Evolutionary conservation across 2,113 vertebrate species (phyloP), one percentile per base, ranked within the genome.

Genomic region (Chionis minor): DNA sequence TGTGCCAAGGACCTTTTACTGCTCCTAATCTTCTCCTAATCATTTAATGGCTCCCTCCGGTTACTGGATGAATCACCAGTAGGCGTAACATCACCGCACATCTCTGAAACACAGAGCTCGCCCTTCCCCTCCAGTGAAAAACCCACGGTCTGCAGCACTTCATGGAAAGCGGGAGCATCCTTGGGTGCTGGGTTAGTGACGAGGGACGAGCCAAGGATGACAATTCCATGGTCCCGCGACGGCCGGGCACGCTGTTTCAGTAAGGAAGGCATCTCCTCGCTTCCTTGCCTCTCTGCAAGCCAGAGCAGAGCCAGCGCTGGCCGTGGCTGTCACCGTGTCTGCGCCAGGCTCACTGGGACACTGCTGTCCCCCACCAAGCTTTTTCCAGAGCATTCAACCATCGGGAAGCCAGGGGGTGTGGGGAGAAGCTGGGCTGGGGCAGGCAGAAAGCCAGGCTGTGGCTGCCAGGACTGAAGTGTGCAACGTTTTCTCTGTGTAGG

Each of bases 191-290:
- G 51, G 19, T 20, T 12, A 35, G 30, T 49, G 75, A 44, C 42
- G 59, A 22, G 12, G 47, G 58, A 9, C 6, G 28, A 45, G 38
- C 45, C 40, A 51, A 30, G 54, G 63, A 13, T 35, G 74, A 12
- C 32, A 19, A 6, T 6, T 14, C 26, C 24, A 7, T 0, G 12
- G 40, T 18, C 14, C 28, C 16, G 35, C 1, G 5, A 66, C 59
- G 24, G 62, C 33, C 4, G 4, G 28, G 22, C 27, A 33, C 16
- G 1, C 44, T 12, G 8, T 19, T 52, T 15, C 30, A 62, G 17
- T 33, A 30, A n/a, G 2, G 1, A 27, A 62, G 40, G n/a, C 42
- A 12, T 10, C 62, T 86, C 65, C 52, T 65, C 1, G 1, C 26
- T 45, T 33, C 75, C 69, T 42, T 42, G 75, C 71, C 54, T 35